These are phyloP conservation scores for Crematogaster levior DNA, from an alignment of 2,888 invertebrate species.

Conservation along the genomic window DNA sequence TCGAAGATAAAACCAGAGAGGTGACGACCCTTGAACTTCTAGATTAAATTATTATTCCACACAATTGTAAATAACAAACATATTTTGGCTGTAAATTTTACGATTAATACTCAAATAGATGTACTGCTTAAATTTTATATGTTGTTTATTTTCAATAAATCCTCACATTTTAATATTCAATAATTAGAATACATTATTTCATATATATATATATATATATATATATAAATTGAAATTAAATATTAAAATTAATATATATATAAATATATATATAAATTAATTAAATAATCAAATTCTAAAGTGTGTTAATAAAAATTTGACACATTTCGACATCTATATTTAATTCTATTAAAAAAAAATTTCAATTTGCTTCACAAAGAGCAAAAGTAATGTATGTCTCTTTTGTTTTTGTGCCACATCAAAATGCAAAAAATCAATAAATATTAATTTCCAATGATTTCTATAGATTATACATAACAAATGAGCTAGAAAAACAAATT, in stretches of 20 bases:
- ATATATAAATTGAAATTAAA: neutral
- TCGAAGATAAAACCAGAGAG: too few species aligned
- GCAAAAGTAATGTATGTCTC: neutral
- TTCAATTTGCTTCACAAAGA: neutral
- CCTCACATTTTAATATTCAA: neutral
- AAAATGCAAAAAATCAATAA: neutral
- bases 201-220: too few species aligned
- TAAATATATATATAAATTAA: too few species aligned
- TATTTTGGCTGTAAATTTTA: neutral
- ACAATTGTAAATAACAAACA: neutral
- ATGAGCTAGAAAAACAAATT: neutral
- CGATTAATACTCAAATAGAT: slow-evolving; percentile 12
- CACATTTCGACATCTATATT: neutral
- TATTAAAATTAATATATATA: too few species aligned
- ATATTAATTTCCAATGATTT: neutral
- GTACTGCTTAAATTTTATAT: neutral
- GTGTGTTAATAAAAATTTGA: neutral
- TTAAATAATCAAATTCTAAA: too few species aligned
- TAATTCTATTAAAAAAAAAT: neutral
- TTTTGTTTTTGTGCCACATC: neutral
- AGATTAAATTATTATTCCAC: neutral
- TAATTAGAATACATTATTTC: neutral
- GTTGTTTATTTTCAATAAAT: neutral
- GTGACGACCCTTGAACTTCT: neutral
- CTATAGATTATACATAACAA: too few species aligned